phyloP scores from a whole-genome alignment of 2,888 invertebrate genomes.

The Hypomecis atomaria region DNA sequence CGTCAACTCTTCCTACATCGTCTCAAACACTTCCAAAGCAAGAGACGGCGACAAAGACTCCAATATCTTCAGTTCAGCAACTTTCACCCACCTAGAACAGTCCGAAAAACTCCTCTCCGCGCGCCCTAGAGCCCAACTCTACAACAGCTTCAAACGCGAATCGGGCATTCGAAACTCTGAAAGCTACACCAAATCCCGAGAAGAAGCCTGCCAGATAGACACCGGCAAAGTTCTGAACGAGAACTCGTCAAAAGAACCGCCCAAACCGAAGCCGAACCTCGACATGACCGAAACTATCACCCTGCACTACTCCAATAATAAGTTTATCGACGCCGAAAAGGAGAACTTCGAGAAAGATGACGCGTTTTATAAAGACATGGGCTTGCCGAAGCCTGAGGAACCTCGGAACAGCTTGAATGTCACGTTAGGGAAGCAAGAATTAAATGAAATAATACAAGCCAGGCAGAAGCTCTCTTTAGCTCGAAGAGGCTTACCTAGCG shows the following conservation, averaged over 20 bases:
- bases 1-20: conserved; percentile 74
- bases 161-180: conserved; percentile 65
- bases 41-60: conserved; percentile 57
- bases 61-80: conserved; percentile 76
- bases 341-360: conserved; percentile 78
- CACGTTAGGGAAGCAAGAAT: conserved; percentile 75
- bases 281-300: conserved; percentile 75
- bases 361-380: conserved; percentile 75
- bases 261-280: conserved; percentile 51
- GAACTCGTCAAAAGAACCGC: conserved; percentile 65
- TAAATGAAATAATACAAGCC: conserved; percentile 79
- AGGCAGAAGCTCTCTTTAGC: conserved; percentile 76
- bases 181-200: conserved; percentile 74
- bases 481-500: conserved; percentile 70
- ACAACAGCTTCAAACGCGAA: conserved; percentile 70
- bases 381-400: conserved; percentile 62
- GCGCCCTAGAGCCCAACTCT: conserved; percentile 67
- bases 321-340: conserved; percentile 74
- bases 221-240: conserved; percentile 71
- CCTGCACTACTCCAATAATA: conserved; percentile 73
- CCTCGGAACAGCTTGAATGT: conserved; percentile 69
- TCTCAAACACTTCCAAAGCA: conserved; percentile 60
- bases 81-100: conserved; percentile 76
- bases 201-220: conserved; percentile 75
- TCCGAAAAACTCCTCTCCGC: conserved; percentile 71